phyloP scores from a whole-genome alignment of 2,888 invertebrate genomes.

The Euzophera pinguis region DNA sequence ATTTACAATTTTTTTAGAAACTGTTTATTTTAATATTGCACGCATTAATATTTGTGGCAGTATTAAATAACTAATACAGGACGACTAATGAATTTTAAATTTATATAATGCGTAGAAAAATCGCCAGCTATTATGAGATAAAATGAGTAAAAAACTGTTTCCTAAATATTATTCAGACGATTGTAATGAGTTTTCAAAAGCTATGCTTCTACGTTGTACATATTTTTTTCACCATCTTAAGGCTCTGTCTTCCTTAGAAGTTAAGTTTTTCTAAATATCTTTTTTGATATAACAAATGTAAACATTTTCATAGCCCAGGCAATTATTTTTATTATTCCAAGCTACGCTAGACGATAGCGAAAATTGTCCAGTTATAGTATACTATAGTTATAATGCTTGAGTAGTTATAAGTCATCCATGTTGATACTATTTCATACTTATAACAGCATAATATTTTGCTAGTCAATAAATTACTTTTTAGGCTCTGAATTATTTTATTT shows the following conservation, averaged over 20 bases:
- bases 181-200: too few species aligned
- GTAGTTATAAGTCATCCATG: constrained; percentile 30
- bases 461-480: constrained; percentile 75
- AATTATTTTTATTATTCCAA: constrained; percentile 26
- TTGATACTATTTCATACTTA: constrained; percentile 47
- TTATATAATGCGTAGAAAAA: too few species aligned
- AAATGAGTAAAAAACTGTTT: too few species aligned
- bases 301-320: background rate
- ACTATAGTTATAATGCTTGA: constrained; percentile 48
- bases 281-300: background rate
- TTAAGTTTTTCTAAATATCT: background rate
- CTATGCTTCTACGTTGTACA: too few species aligned
- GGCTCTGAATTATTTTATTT: constrained; percentile 41
- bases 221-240: background rate
- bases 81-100: too few species aligned
- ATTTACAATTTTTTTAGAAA: background rate
- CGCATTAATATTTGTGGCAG: too few species aligned
- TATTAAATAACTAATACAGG: too few species aligned
- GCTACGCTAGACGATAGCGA: constrained; percentile 29
- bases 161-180: too few species aligned
- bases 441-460: constrained; percentile 75
- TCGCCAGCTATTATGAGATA: too few species aligned
- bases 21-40: too few species aligned
- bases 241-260: background rate
- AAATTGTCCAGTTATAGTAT: constrained; percentile 68